Base-by-base conservation (phyloP, 2,113 vertebrate species). In the Tricholaema leucomelas region DNA sequence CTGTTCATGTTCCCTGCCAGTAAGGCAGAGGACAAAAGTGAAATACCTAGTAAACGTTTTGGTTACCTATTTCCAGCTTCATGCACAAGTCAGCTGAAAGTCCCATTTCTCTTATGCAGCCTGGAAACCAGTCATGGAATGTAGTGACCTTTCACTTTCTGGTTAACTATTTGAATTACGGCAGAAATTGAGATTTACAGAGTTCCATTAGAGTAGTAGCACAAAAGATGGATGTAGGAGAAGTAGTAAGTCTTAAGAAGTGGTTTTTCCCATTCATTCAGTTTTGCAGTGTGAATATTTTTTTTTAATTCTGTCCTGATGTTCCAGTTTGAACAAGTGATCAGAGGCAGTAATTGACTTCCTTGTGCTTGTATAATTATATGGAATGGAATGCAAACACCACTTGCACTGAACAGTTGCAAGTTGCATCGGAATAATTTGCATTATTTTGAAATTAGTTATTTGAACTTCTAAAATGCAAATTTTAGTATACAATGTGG, bases 361-460 rank as follows among this genome's bases (percentile, higher is more conserved):
- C 92, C 91, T 97, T 65, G 36, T 96, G 88, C 90, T 96, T 96
- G 85, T 87, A 84, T 94, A 94, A 91, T 90, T 94, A 59, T 76
- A 66, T 91, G 93, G 72, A 93, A 91, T 90, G 72, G 80, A 92
- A 94, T 94, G 82, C 76, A 94, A 95, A 92, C 81, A 92, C 42
- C 60, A 60, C 81, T 95, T 84, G 71, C 20, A 76, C 66, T 46
- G 33, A 82, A 60, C 78, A 91, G 61, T 96, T 93, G 71, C 75
- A 76, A 89, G 38, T 67, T 58, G 24, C 3, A 38, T 87, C 80
- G 87, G 81, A 91, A 77, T 92, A 91, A 85, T 87, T 64, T 82
- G 2, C 69, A 58, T 55, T 83, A 36, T 74, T 91, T 94, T 93
- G 91, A 82, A 92, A 81, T 61, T 27, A 38, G 35, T 79, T 87